Percentiles rank a stretch among this genome's conserved stretches.
Evolutionary conservation across 92 coral and sea anemone species (phyloP).

Genomic region (Actinernus sp.): DNA sequence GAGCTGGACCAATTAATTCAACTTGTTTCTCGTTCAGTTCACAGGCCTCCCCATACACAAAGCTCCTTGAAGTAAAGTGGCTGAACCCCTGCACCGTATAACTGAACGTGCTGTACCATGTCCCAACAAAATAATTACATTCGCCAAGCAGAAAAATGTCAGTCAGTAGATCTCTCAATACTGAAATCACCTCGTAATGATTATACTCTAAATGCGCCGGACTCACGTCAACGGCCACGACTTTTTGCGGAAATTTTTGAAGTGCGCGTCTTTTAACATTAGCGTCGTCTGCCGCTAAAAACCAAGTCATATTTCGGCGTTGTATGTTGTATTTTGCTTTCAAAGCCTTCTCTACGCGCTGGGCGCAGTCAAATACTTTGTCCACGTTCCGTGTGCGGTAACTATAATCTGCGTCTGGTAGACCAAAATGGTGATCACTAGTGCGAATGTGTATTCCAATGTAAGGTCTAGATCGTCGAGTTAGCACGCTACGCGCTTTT

Average conservation of each 20-base stretch:
- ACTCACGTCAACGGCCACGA: constrained; percentile 3
- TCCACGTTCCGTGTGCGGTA: constrained; percentile 24
- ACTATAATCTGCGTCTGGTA: neutral
- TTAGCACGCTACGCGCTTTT: constrained; percentile 7
- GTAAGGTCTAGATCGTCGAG: constrained; percentile 10
- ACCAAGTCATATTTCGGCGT: constrained; percentile 18
- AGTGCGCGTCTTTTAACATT: constrained; percentile 11
- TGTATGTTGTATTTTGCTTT: neutral
- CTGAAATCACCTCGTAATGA: neutral
- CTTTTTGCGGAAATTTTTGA: constrained; percentile 10
- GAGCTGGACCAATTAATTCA: no score
- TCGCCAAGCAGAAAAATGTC: constrained; percentile 38
- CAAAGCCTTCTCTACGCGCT: neutral
- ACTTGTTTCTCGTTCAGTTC: constrained; percentile 17
- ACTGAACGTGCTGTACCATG: constrained; percentile 31
- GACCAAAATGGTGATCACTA: constrained; percentile 49
- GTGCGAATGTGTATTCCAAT: constrained; percentile 56
- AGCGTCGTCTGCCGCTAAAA: constrained; percentile 44
- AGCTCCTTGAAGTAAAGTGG: constrained; percentile 3
- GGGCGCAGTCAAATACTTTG: constrained; percentile 21
- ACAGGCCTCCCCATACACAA: constrained; percentile 51
- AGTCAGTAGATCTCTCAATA: constrained; percentile 13
- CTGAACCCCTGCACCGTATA: constrained; percentile 21
- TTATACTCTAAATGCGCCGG: constrained; percentile 26
- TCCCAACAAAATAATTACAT: constrained; percentile 36